Conservation (phyloP, 2,113 vertebrate species). For the Plectropomus leopardus region DNA sequence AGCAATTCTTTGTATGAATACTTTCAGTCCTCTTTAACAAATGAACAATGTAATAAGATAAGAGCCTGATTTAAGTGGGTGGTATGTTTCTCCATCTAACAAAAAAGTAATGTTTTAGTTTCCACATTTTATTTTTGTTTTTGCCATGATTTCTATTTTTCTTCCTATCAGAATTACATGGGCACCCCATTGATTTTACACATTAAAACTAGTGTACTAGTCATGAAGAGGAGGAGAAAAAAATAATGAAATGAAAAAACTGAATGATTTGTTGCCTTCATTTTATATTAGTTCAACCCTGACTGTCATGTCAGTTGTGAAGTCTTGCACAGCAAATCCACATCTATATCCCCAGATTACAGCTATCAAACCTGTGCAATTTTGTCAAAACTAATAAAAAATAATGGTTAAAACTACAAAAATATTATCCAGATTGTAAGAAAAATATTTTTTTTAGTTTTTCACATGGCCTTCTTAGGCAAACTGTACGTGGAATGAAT, state of each 20-base stretch:
- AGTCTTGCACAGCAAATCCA: no score
- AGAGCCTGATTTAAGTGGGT: background rate
- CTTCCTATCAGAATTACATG: background rate
- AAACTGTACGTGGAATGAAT: background rate
- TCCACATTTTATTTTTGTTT: background rate
- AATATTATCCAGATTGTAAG: background rate
- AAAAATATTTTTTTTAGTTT: background rate
- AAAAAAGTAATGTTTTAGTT: background rate
- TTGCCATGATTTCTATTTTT: background rate
- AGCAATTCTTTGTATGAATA: background rate
- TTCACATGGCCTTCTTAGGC: background rate
- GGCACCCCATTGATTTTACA: background rate
- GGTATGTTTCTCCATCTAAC: background rate
- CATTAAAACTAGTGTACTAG: background rate
- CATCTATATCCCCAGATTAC: no score
- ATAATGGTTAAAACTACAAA: no score
- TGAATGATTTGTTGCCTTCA: no score
- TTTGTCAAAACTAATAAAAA: no score
- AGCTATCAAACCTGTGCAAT: no score
- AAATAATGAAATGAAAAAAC: no score
- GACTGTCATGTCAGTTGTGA: no score
- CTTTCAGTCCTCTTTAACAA: background rate
- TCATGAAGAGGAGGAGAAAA: background rate
- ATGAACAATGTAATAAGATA: background rate
- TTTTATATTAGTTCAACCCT: no score